Evolutionary conservation across 1,140 invertebrate species (phyloP), one percentile per base, ranked within the genome.

Genomic region (Drosophila kohkoa): DNA sequence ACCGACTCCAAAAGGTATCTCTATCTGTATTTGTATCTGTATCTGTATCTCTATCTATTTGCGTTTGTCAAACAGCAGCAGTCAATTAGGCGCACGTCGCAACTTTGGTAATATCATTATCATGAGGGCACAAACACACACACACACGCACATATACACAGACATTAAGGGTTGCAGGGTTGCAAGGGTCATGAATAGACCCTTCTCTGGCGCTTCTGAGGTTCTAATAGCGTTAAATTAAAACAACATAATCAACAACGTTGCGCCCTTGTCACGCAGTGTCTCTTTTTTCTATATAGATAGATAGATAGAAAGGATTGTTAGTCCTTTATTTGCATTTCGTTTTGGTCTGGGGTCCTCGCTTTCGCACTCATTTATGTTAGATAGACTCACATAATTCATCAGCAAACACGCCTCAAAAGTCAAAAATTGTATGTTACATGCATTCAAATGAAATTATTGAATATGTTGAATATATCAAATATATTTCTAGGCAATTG

Each of bases 151-250:
- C 0, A 25, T 4, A 25, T 25, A 25, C 20, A 25, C 20, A 25
- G 2, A 25, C 20, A 25, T 4, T 28, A 72, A 55, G 74, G 74
- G 74, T 77, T 63, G 65, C 62, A 38, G 30, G 32, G 52, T 55
- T 43, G 69, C 62, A 58, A 58, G 46, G 69, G 69, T 64, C 60
- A 43, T 46, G 55, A 7, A 7, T 6, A 32, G 7, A 32, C 30
- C 5, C 30, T 6, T 5, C 28, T 69, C 59, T 51, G 62, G 62
- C 2, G 63, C 13, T 55, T 59, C 52, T 68, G 60, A 62, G 60
- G 74, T 67, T 71, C 88, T 90, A 90, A 90, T 90, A 82, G 88
- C 81, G 88, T 91, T 90, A 90, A 90, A 90, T 90, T 90, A 90
- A 90, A 90, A 90, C 88, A 91, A 90, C 83, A 91, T 88, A 88